Evolutionary conservation across 1,140 invertebrate genomes (phyloP).

Genomic region (Cotesia vestalis): DNA sequence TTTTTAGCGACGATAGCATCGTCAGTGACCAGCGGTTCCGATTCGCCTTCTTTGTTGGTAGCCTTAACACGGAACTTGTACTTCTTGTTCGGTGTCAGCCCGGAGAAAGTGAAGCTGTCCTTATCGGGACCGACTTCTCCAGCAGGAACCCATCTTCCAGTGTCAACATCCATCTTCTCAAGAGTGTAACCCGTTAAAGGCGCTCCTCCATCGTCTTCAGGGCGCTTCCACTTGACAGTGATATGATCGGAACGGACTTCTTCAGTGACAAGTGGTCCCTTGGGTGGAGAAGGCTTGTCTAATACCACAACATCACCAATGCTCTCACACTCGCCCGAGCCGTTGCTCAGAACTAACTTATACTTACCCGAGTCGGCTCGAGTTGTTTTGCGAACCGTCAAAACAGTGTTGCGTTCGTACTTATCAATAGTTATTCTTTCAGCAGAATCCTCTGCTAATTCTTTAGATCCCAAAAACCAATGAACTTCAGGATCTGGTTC

Average conservation of each 20-base stretch:
- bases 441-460: constrained; percentile 74
- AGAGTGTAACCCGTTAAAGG: constrained; percentile 95
- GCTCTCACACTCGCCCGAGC: constrained; percentile 84
- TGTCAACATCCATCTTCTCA: constrained; percentile 96
- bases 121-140: constrained; percentile 88
- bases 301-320: constrained; percentile 88
- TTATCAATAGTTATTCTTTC: constrained; percentile 86
- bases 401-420: constrained; percentile 88
- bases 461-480: constrained; percentile 81
- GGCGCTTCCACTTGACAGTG: constrained; percentile 95
- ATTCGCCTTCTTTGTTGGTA: constrained; percentile 98
- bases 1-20: constrained; percentile 92
- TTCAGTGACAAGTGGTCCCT: constrained; percentile 84
- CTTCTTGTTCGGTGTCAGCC: constrained; percentile 95
- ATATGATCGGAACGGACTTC: constrained; percentile 91
- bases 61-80: constrained; percentile 99
- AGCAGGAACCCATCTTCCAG: constrained; percentile 90
- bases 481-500: constrained; percentile 92
- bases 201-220: constrained; percentile 92
- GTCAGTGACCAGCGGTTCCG: constrained; percentile 91
- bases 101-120: constrained; percentile 86
- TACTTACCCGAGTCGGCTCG: constrained; percentile 92
- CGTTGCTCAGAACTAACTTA: constrained; percentile 83
- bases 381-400: constrained; percentile 87
- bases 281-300: constrained; percentile 86